These are phyloP conservation scores for Tinea pellionella DNA, from an alignment of 2,888 invertebrate species.

Conservation along the genomic window DNA sequence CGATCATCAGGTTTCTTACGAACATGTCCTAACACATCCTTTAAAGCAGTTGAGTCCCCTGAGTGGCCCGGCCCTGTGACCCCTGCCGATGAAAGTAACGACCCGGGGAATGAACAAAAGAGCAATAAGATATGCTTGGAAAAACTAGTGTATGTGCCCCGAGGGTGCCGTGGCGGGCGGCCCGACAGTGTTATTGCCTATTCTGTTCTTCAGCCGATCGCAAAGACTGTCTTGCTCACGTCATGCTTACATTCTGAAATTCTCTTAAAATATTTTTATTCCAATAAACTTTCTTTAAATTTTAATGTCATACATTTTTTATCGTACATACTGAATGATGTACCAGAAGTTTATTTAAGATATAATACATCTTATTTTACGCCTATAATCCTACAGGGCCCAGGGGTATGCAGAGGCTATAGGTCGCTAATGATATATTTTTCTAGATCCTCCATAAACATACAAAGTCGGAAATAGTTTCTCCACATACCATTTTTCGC, in stretches of 20 bases:
- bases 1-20: not conserved
- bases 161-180: constrained; percentile 31
- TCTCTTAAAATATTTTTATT: not conserved
- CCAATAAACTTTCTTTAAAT: not conserved
- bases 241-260: not conserved
- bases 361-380: no score
- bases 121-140: constrained; percentile 70
- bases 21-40: constrained; percentile 2
- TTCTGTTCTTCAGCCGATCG: constrained; percentile 6
- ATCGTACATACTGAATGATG: no score
- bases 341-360: no score
- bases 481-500: no score
- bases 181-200: constrained; percentile 9
- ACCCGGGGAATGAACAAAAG: constrained; percentile 65
- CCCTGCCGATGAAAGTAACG: constrained; percentile 68
- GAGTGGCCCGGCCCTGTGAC: constrained; percentile 30
- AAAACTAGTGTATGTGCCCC: constrained; percentile 64
- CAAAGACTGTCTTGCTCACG: constrained; percentile 3
- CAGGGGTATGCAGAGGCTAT: no score
- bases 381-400: no score
- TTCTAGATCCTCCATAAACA: no score
- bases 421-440: no score
- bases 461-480: no score
- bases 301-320: not conserved
- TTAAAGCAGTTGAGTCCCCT: constrained; percentile 16